Conservation (phyloP, 1,140 invertebrate species). For the Oscheius sp. region DNA sequence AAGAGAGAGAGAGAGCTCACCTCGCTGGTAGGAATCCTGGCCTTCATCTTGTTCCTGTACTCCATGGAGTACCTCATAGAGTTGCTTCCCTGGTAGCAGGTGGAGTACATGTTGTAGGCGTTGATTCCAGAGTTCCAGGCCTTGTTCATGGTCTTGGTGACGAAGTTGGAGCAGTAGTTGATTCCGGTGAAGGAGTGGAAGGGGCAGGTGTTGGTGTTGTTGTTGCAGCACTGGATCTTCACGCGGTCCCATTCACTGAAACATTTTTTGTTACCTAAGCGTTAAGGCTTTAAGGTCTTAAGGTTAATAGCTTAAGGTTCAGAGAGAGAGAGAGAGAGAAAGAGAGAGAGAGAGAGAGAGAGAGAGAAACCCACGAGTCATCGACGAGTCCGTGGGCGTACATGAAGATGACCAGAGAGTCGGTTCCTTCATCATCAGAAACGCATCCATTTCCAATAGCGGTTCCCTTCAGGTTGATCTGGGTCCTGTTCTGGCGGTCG, state of each 20-base stretch:
- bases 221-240: constrained; percentile 36
- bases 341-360: not conserved
- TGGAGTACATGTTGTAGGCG: constrained; percentile 42
- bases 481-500: constrained; percentile 22
- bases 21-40: no score
- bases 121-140: constrained; percentile 39
- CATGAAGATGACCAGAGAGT: constrained; percentile 38
- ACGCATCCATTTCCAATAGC: constrained; percentile 45
- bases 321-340: no score
- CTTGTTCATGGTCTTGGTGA: constrained; percentile 20
- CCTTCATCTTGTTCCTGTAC: constrained; percentile 30
- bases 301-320: no score
- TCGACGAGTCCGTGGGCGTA: constrained; percentile 41
- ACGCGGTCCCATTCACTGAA: constrained; percentile 34
- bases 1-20: no score
- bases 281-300: no score
- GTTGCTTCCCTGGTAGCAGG: constrained; percentile 16
- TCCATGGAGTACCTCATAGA: constrained; percentile 25
- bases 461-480: constrained; percentile 42
- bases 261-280: not conserved
- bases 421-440: constrained; percentile 27
- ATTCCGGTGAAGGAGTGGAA: constrained; percentile 33
- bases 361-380: constrained; percentile 8
- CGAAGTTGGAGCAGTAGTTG: constrained; percentile 35
- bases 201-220: constrained; percentile 38